Evolutionary conservation across 2,113 vertebrate species (phyloP).

Genomic region (Cricetomys ansorgei): DNA sequence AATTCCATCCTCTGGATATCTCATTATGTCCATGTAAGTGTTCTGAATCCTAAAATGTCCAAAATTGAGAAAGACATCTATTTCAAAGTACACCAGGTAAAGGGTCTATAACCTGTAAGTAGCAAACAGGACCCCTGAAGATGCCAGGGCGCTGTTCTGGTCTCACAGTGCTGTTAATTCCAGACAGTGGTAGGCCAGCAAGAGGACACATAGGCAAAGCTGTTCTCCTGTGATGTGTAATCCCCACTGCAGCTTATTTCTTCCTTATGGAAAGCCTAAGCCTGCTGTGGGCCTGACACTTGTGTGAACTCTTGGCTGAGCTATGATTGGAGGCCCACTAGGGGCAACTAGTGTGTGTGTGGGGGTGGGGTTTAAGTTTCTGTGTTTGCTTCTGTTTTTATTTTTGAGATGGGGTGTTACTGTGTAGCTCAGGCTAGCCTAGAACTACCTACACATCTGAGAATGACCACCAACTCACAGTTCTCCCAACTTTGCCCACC

Average conservation of each 20-base stretch:
- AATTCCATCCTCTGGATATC: neutral
- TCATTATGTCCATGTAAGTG: neutral
- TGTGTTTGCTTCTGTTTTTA: neutral
- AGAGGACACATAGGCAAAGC: neutral
- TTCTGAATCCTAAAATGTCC: neutral
- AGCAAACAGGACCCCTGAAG: neutral
- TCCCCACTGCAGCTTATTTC: neutral
- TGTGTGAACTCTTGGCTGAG: too few species aligned
- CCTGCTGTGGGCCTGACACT: neutral
- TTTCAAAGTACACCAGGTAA: neutral
- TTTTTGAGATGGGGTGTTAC: neutral
- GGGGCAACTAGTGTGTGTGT: neutral
- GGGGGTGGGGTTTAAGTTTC: neutral
- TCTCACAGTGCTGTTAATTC: neutral
- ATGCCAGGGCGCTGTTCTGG: neutral
- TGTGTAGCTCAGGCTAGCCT: neutral
- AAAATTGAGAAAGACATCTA: neutral
- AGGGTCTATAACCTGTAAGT: neutral
- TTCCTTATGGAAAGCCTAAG: neutral
- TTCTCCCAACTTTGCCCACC: neutral
- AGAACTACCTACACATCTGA: neutral
- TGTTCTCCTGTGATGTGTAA: accelerated
- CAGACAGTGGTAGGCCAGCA: neutral
- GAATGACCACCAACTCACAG: neutral
- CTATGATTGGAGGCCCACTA: neutral